phyloP scores from a whole-genome alignment of 1,140 invertebrate species.

The Hypsibius dujardini region DNA sequence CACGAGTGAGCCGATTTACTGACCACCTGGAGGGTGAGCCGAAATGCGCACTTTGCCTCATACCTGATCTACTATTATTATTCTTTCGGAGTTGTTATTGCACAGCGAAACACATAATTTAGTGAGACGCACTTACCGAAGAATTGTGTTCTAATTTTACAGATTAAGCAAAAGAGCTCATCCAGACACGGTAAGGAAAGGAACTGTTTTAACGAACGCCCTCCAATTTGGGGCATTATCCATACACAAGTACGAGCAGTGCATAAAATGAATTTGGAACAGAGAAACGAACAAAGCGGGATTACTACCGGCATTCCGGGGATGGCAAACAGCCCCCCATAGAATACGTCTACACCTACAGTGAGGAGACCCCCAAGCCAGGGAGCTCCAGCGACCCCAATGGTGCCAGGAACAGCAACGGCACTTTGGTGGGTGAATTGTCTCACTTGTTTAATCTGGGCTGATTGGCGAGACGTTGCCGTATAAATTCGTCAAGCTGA shows the following conservation, averaged over 20 bases:
- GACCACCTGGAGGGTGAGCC: too few species aligned
- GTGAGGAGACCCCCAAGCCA: neutral
- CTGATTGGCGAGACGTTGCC: too few species aligned
- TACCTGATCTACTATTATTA: too few species aligned
- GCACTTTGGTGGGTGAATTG: neutral
- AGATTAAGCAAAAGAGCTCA: slow-evolving; percentile 9
- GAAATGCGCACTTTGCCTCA: too few species aligned
- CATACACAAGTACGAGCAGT: neutral
- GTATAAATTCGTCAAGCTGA: too few species aligned
- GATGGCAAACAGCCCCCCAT: slow-evolving; percentile 1
- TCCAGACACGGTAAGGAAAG: slow-evolving; percentile 2
- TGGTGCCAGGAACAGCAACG: neutral
- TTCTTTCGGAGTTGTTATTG: too few species aligned
- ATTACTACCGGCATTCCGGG: neutral
- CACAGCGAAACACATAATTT: too few species aligned
- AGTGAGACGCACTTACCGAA: too few species aligned
- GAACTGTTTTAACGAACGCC: neutral
- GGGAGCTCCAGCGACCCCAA: neutral
- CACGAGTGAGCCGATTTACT: too few species aligned
- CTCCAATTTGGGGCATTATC: neutral
- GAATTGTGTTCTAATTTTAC: neutral
- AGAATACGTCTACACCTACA: slow-evolving; percentile 15
- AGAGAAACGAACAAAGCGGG: slow-evolving; percentile 5
- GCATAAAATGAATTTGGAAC: neutral
- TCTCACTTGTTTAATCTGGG: too few species aligned